These are phyloP conservation scores for Eristalinus sepulchralis DNA, from an alignment of 2,888 invertebrate genomes.

Conservation along the genomic window DNA sequence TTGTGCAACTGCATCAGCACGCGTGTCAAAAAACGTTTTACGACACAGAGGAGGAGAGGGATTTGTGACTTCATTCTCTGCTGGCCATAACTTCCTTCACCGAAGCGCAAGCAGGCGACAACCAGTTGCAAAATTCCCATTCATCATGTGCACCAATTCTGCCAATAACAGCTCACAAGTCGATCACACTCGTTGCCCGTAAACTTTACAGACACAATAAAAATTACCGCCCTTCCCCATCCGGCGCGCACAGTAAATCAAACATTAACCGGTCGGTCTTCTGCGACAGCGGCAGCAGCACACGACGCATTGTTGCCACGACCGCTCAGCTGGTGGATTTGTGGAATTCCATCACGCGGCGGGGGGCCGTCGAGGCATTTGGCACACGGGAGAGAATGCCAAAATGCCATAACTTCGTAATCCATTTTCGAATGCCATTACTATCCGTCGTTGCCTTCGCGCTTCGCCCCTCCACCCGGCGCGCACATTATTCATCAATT, in stretches of 20 bases:
- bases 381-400: constrained; percentile 46
- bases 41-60: too few relatives aligned
- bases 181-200: constrained; percentile 3
- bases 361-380: constrained; percentile 37
- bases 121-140: background rate
- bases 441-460: constrained; percentile 7
- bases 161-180: background rate
- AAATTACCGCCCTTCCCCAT: constrained; percentile 27
- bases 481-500: constrained; percentile 64
- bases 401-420: constrained; percentile 63
- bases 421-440: constrained; percentile 56
- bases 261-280: constrained; percentile 15
- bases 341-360: background rate
- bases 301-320: constrained; percentile 46
- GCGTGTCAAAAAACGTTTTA: background rate
- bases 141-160: background rate
- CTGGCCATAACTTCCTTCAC: background rate
- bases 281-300: constrained; percentile 11
- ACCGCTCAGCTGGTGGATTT: constrained; percentile 13
- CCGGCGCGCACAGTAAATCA: constrained; percentile 22
- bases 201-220: constrained; percentile 49
- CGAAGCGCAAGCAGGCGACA: background rate
- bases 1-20: background rate
- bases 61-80: background rate
- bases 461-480: background rate